Percentiles rank a stretch among this genome's conserved stretches.
phyloP scores from a whole-genome alignment of 2,113 vertebrate species.

The Hippoglossus stenolepis region DNA sequence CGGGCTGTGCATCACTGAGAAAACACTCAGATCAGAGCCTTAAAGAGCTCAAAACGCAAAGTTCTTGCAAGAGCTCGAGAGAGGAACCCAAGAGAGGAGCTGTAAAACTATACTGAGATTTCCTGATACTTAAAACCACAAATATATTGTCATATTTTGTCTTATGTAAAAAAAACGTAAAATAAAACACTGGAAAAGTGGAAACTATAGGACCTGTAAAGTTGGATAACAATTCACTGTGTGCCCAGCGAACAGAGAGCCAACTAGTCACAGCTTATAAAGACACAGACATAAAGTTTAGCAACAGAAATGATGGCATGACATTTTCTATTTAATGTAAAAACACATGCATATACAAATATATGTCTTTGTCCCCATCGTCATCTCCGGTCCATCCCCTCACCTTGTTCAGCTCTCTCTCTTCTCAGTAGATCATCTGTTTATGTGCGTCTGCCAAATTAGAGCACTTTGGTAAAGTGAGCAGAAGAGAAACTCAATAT shows the following conservation, averaged over 20 bases:
- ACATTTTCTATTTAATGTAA: neutral
- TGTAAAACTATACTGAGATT: no score
- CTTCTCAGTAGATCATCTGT: conserved; percentile 78
- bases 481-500: conserved; percentile 74
- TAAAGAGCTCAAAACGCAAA: no score
- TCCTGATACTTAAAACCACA: neutral
- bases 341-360: neutral
- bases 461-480: conserved; percentile 82
- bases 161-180: neutral
- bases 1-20: no score
- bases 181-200: no score
- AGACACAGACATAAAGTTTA: neutral
- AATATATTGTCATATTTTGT: neutral
- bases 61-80: no score
- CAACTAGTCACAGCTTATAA: neutral
- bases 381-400: conserved; percentile 43
- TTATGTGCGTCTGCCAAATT: conserved; percentile 78
- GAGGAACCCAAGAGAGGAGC: no score
- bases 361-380: conserved; percentile 28
- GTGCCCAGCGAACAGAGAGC: neutral
- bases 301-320: neutral
- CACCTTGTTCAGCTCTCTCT: conserved; percentile 52
- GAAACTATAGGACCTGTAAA: neutral
- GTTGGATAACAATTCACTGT: neutral
- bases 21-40: no score